Percentiles rank a stretch among this genome's conserved stretches.
Evolutionary conservation across 2,113 vertebrate species (phyloP).

Genomic region (Gavia stellata): DNA sequence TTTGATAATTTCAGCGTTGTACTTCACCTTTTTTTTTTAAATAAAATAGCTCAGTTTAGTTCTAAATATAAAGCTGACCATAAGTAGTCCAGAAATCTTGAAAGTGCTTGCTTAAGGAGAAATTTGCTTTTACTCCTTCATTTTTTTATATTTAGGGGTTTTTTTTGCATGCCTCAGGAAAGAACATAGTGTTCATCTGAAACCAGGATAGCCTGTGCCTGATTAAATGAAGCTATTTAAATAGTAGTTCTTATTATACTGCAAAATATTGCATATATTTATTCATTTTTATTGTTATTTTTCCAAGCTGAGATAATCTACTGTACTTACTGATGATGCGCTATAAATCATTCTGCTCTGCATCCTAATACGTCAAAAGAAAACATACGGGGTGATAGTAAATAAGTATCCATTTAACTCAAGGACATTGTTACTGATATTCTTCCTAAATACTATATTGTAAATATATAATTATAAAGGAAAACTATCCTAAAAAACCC

Average conservation of each 20-base stretch:
- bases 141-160: background rate
- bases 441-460: background rate
- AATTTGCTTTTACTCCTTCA: background rate
- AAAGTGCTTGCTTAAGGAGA: background rate
- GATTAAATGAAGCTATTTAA: constrained; percentile 19
- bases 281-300: constrained; percentile 1
- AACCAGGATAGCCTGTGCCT: background rate
- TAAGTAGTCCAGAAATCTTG: background rate
- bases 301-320: background rate
- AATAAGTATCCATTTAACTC: background rate
- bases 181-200: background rate
- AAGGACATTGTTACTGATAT: background rate
- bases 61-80: background rate
- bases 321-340: background rate
- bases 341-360: background rate
- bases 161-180: background rate
- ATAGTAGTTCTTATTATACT: background rate
- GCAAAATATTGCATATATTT: background rate
- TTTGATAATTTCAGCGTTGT: background rate
- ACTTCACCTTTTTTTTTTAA: background rate
- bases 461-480: background rate
- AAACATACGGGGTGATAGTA: background rate
- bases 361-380: background rate
- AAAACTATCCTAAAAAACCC: background rate
- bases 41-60: background rate